These are phyloP conservation scores for Raja brachyura DNA, from an alignment of 2,113 vertebrate species.

Conservation along the genomic window DNA sequence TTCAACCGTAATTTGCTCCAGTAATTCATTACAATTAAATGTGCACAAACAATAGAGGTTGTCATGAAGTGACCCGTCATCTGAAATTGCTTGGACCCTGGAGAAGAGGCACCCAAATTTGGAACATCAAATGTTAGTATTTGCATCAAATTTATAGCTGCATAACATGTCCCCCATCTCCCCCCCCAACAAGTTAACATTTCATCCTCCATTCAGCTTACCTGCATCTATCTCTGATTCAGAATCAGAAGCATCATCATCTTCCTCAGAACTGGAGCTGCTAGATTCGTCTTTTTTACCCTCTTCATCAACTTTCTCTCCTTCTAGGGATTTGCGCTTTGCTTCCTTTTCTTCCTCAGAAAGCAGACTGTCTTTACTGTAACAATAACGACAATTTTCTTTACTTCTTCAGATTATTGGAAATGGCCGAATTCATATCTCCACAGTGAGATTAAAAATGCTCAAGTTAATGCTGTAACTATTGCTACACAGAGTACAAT, in stretches of 20 bases:
- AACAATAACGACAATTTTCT: slow-evolving; percentile 32
- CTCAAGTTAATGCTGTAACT: not conserved
- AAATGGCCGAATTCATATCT: not conserved
- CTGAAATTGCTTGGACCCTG: not conserved
- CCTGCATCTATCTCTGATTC: slow-evolving; percentile 63
- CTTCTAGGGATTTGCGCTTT: slow-evolving; percentile 51
- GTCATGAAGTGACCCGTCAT: not conserved
- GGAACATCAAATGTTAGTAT: not conserved
- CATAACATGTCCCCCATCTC: not conserved
- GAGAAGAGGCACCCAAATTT: not conserved
- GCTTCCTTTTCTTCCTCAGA: slow-evolving; percentile 61
- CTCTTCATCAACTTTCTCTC: slow-evolving; percentile 57
- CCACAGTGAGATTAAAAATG: not conserved
- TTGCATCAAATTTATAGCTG: not conserved
- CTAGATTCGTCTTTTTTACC: slow-evolving; percentile 48
- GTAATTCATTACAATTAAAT: not conserved
- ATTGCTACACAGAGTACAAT: not conserved
- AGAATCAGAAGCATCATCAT: slow-evolving; percentile 59
- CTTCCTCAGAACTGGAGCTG: slow-evolving; percentile 64
- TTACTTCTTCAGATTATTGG: not conserved
- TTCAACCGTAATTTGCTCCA: not conserved
- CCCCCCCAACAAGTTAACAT: not conserved
- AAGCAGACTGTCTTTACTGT: slow-evolving; percentile 65
- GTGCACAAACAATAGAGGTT: not conserved
- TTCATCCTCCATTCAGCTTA: slow-evolving; percentile 41